Evolutionary conservation across 2,113 vertebrate genomes (phyloP).

Genomic region (Zosterops borbonicus): DNA sequence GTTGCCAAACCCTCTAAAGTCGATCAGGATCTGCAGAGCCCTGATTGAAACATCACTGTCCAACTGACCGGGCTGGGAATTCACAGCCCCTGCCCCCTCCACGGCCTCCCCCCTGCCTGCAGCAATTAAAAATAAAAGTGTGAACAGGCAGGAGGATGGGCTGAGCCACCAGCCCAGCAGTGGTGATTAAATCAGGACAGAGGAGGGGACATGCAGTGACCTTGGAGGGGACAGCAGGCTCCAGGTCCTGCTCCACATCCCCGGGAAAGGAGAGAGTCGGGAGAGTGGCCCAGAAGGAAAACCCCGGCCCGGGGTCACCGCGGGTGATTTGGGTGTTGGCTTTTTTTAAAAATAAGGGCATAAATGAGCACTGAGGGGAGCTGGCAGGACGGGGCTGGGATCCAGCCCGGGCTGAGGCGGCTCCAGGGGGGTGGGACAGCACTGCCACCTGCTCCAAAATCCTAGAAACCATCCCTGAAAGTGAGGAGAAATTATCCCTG

Average conservation of each 20-base stretch:
- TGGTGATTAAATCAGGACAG: not conserved
- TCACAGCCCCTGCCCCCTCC: not conserved
- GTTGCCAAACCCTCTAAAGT: accelerated
- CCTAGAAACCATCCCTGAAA: not conserved
- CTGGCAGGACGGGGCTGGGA: not conserved
- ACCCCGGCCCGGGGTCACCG: accelerated
- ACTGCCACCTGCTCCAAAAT: accelerated
- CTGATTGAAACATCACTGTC: slow-evolving; percentile 51
- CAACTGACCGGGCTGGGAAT: not conserved
- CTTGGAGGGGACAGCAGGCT: slow-evolving; percentile 1
- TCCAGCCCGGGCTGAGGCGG: too few relatives aligned
- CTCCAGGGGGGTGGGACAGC: accelerated
- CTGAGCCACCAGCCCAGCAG: not conserved
- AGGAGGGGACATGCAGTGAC: not conserved
- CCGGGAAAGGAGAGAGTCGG: not conserved
- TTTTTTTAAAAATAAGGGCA: not conserved
- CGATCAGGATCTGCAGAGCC: not conserved
- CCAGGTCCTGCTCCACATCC: not conserved
- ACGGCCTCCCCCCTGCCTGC: not conserved
- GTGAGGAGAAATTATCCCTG: accelerated
- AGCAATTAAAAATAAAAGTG: slow-evolving; percentile 60
- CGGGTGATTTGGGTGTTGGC: not conserved
- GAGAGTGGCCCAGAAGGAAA: not conserved
- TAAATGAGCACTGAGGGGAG: not conserved
- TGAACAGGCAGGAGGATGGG: slow-evolving; percentile 8